Conservation (phyloP, 2,888 invertebrate genomes). For the Ferdinandea cuprea region DNA sequence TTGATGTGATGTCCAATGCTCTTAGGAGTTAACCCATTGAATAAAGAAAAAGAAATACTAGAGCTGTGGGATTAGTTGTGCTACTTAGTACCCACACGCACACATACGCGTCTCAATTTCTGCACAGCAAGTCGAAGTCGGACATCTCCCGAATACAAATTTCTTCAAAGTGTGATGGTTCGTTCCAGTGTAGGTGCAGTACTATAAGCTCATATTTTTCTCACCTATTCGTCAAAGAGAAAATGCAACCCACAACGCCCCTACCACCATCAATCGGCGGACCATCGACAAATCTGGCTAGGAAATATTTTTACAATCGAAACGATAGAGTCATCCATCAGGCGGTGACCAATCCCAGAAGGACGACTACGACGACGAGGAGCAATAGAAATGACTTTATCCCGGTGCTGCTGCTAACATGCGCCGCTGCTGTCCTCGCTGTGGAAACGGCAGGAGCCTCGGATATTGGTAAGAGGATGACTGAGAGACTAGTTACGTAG, state of each 20-base stretch:
- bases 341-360: conserved; percentile 25
- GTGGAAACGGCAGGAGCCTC: conserved; percentile 53
- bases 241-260: conserved; percentile 56
- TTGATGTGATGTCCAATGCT: conserved; percentile 60
- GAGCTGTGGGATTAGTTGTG: conserved; percentile 53
- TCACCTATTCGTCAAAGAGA: conserved; percentile 47
- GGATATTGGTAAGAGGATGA: conserved; percentile 69
- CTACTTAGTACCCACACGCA: conserved; percentile 54
- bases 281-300: conserved; percentile 49
- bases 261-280: conserved; percentile 17
- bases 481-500: conserved; percentile 56
- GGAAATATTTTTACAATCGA: conserved; percentile 66
- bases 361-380: conserved; percentile 15
- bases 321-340: conserved; percentile 37
- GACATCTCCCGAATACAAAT: conserved; percentile 3
- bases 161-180: conserved; percentile 44
- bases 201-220: conserved; percentile 56
- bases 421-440: conserved; percentile 54
- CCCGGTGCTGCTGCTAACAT: conserved; percentile 64
- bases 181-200: conserved; percentile 49
- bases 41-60: conserved; percentile 35
- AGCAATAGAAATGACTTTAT: conserved; percentile 46
- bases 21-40: conserved; percentile 70
- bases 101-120: conserved; percentile 8
- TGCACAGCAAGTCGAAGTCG: conserved; percentile 37